These are phyloP conservation scores for Drosophila dives DNA, from an alignment of 2,888 invertebrate species.

Conservation along the genomic window DNA sequence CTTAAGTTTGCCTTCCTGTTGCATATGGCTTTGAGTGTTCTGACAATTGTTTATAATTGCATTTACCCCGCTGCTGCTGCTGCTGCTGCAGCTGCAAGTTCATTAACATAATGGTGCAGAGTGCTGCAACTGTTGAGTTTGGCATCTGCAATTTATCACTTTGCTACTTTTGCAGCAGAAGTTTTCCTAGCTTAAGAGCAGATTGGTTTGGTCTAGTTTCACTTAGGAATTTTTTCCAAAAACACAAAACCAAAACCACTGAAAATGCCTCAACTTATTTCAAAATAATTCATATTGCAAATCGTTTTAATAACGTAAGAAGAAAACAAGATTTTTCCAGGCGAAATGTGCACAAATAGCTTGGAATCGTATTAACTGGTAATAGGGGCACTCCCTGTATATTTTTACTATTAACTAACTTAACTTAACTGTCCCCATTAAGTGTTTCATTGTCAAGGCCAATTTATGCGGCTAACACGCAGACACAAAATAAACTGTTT, in stretches of 20 bases:
- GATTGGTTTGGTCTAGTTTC: background rate
- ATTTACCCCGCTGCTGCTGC: conserved; percentile 18
- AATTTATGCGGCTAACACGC: conserved; percentile 35
- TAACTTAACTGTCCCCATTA: conserved; percentile 30
- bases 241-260: background rate
- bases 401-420: conserved; percentile 3
- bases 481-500: conserved; percentile 35
- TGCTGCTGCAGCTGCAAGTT: conserved; percentile 12
- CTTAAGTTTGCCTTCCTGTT: background rate
- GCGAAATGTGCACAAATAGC: background rate
- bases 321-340: background rate
- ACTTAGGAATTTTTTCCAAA: background rate
- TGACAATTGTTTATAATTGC: conserved; percentile 28
- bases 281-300: background rate
- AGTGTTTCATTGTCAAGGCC: conserved; percentile 31
- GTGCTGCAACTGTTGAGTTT: conserved; percentile 3
- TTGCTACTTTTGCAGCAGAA: background rate
- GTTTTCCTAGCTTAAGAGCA: background rate
- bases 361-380: background rate
- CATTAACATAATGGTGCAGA: conserved; percentile 46
- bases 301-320: background rate
- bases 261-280: background rate
- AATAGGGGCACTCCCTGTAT: background rate
- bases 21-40: conserved; percentile 8
- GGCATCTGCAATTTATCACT: conserved; percentile 11